Evolutionary conservation across 1,140 invertebrate genomes (phyloP).

Genomic region (Bicyclus anynana): DNA sequence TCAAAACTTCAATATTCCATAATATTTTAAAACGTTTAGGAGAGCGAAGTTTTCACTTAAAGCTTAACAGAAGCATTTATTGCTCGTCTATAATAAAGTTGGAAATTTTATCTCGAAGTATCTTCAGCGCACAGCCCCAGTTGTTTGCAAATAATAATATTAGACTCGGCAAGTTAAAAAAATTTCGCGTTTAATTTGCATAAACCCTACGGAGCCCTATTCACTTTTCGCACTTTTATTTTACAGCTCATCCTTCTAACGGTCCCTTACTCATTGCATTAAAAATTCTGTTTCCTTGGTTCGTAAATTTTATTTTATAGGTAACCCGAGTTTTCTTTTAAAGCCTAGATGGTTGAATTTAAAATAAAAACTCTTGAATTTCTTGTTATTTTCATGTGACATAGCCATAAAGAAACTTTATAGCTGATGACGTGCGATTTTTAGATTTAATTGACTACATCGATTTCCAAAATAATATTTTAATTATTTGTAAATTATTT

Average conservation of each 20-base stretch:
- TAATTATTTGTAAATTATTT: no score
- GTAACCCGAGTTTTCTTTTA: neutral
- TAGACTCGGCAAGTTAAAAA: conserved; percentile 59
- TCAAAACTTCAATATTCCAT: neutral
- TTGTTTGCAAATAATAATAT: conserved; percentile 68
- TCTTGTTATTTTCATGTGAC: no score
- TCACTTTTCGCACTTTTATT: conserved; percentile 48
- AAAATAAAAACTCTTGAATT: no score
- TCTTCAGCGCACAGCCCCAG: conserved; percentile 33
- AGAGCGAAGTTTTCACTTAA: conserved; percentile 14
- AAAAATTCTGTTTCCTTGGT: conserved; percentile 27
- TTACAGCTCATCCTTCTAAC: conserved; percentile 45
- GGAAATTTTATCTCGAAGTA: conserved; percentile 24
- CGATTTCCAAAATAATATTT: no score
- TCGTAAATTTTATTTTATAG: conserved; percentile 22
- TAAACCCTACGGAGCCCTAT: conserved; percentile 49
- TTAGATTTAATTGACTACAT: no score
- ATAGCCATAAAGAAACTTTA: no score
- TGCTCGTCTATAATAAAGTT: conserved; percentile 26
- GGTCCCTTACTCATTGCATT: conserved; percentile 43
- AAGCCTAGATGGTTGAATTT: neutral
- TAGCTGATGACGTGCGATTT: no score
- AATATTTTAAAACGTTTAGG: conserved; percentile 10
- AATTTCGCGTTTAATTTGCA: conserved; percentile 64
- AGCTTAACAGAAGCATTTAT: conserved; percentile 22